phyloP scores from a whole-genome alignment of 2,113 vertebrate genomes.

The Tetraodon nigroviridis region DNA sequence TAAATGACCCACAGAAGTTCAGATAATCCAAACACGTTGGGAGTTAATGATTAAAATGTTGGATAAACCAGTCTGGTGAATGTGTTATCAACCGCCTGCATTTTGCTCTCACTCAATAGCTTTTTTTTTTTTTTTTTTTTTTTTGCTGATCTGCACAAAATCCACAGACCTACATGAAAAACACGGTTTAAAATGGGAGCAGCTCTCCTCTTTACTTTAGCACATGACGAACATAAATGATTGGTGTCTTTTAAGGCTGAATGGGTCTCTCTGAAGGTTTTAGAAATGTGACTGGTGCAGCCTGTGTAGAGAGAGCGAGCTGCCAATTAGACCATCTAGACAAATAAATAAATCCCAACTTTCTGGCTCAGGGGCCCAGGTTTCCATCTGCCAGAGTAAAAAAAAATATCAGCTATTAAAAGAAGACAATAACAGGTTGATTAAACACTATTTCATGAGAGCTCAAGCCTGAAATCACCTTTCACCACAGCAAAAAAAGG shows the following conservation, averaged over 20 bases:
- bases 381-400: slow-evolving; percentile 29
- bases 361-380: slow-evolving; percentile 43
- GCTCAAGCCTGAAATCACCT: slow-evolving; percentile 20
- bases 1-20: no score
- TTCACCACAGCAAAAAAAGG: slow-evolving; percentile 22
- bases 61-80: no score
- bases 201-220: slow-evolving; percentile 47
- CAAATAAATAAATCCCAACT: slow-evolving; percentile 71
- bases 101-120: no score
- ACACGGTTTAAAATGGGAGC: slow-evolving; percentile 47
- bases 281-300: slow-evolving; percentile 48
- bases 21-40: no score
- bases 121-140: no score
- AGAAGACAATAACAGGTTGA: slow-evolving; percentile 18
- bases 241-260: slow-evolving; percentile 50
- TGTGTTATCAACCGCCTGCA: no score
- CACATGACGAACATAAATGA: slow-evolving; percentile 62
- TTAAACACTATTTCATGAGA: slow-evolving; percentile 5
- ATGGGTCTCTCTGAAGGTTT: slow-evolving; percentile 59
- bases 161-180: slow-evolving; percentile 52
- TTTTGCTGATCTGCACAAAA: slow-evolving; percentile 47
- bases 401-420: slow-evolving; percentile 43
- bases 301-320: slow-evolving; percentile 44
- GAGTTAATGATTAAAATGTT: no score
- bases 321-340: slow-evolving; percentile 58